Base-by-base conservation (phyloP, 2,888 invertebrate species). In the Mythimna loreyi region DNA sequence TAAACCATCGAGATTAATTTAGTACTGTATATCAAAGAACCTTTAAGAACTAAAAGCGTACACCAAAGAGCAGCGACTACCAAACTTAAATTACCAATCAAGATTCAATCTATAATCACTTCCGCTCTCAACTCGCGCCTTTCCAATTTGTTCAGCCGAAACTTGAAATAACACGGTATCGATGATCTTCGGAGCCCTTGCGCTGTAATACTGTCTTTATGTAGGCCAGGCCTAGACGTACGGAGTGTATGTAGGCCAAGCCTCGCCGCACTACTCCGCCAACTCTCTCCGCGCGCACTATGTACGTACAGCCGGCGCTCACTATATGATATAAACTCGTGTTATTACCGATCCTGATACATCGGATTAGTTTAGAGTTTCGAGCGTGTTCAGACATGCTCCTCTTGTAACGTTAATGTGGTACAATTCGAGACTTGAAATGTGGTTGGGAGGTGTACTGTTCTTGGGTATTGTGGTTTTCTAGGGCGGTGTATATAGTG, bases 161-260 rank as follows among this genome's bases (percentile, higher is more conserved):
- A 81, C 78, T 81, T 78, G 73, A 81, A 82, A 75, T 81, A 83
- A 76, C 66, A 80, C 60, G 56, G 74, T 75, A 76, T 76, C 82
- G 71, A 84, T 84, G 84, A 84, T 78, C 73, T 83, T 67, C 59
- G 45, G 53, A 61, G 53, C 63, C 70, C 61, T 62, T 61, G 52
- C 57, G 64, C 67, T 69, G 58, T 68, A 75, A 78, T 78, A 72
- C 74, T 67, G 67, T 68, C 66, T 72, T 55, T 78, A 78, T 72
- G 56, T 78, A 83, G 69, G 69, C 69, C 57, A 70, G 45, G 65
- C 67, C 33, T 28, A 33, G 13, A 50, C 45, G 19, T 33, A 33
- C 30, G 13, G n/a, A 59, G 30, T 61, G 28, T 21, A 47, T 23
- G 40, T 36, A 52, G 45, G 40, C 69, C 71, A 45, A 36, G 4